phyloP scores from a whole-genome alignment of 2,797 vertebrate species.

The Gallinago stenura region DNA sequence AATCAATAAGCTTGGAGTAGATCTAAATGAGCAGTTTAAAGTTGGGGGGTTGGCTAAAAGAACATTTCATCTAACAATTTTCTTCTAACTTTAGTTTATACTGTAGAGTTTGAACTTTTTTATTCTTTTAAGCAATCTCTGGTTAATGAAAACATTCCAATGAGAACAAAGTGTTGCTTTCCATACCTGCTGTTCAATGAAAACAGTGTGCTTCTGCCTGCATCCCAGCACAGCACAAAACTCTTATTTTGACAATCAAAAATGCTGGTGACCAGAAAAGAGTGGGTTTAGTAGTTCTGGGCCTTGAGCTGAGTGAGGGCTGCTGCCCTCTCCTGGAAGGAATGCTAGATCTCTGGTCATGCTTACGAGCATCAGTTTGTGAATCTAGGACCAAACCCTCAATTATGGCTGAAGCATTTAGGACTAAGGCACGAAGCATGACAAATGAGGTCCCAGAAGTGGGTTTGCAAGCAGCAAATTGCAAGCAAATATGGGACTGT shows the following conservation, averaged over 20 bases:
- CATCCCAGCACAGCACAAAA: background rate
- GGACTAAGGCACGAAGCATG: accelerated
- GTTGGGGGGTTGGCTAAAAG: background rate
- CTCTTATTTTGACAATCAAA: background rate
- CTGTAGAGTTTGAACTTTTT: background rate
- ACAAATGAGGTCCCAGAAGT: background rate
- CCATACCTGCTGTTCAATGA: background rate
- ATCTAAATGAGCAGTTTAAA: background rate
- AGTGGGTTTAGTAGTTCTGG: background rate
- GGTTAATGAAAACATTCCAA: background rate
- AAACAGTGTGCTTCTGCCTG: background rate
- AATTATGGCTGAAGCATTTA: background rate
- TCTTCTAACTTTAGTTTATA: background rate
- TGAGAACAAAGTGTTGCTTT: background rate
- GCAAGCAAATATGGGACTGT: background rate
- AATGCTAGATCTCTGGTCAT: background rate
- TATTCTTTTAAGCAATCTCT: background rate
- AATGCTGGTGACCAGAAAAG: background rate
- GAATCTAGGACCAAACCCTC: background rate
- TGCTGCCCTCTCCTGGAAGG: constrained; percentile 38
- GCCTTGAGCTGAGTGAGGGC: background rate
- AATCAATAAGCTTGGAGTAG: background rate
- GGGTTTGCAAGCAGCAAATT: background rate
- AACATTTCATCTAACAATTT: background rate
- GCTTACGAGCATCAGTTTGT: background rate